Base-by-base conservation (phyloP, 1,140 invertebrate genomes). In the Dreissena rostriformis region DNA sequence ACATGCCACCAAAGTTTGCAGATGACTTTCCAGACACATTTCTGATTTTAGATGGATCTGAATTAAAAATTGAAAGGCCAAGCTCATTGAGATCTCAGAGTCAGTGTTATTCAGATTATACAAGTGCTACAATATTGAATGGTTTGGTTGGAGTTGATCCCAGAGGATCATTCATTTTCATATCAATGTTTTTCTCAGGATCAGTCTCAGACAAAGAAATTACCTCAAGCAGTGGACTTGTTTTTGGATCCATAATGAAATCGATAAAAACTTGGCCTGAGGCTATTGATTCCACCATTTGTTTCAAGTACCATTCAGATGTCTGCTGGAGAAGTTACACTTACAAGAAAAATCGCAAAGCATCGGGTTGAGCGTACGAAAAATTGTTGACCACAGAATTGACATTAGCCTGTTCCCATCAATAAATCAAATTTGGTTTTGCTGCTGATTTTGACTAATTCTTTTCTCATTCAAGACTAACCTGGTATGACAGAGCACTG, bases 1-100 rank as follows among this genome's bases (percentile, higher is more conserved):
- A 77, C 17, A 87, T 87, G 86, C 77, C 86, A 55, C 5, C 15
- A 55, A 78, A 80, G 24, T 85, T 63, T 29, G 76, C 63, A 49
- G 55, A 82, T 71, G 66, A 85, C 19, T 82, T 85, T 80, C 77
- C 55, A 51, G 71, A 17, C 22, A 66, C 65, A 4, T 22, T 87
- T 14, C 66, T 74, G 8, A 87, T 87, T 28, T 26, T 87, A n/a
- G 86, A 87, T 82, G 77, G 78, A 19, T 85, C 86, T 26, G 83
- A 87, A 77, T 24, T 85, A 6, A 85, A 85, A 66, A 72, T 79
- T 19, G 15, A 87, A 76, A 71, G 17, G 63, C 63, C 73, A 22
- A 55, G 53, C 19, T 15, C 57, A 15, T 12, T 82, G 14, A 61
- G 55, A 39, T 26, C 29, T 0, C 84, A 85, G 51, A 73, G 77